These are phyloP conservation scores for Campoletis raptor DNA, from an alignment of 2,888 invertebrate species.

Conservation along the genomic window DNA sequence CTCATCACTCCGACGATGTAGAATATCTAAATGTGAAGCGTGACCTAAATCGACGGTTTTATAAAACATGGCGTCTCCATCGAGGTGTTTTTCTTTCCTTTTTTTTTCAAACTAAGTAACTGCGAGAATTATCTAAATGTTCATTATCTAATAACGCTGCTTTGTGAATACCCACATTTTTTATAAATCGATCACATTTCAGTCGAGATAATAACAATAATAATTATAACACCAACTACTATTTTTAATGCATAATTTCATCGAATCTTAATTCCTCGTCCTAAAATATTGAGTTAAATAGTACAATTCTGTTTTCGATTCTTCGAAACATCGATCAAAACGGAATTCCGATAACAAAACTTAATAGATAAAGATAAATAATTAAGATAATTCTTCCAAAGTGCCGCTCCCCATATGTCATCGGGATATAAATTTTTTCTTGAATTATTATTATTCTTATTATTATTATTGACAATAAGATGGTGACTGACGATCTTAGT, in stretches of 20 bases:
- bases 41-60: constrained; percentile 10
- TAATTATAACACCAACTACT: background rate
- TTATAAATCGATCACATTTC: background rate
- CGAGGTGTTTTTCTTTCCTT: background rate
- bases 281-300: too few species aligned
- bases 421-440: background rate
- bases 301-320: background rate
- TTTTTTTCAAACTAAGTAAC: background rate
- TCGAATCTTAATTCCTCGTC: background rate
- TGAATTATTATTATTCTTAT: background rate
- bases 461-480: background rate
- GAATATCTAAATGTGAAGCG: constrained; percentile 7
- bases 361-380: too few species aligned
- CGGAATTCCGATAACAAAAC: background rate
- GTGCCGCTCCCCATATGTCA: background rate
- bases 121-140: background rate
- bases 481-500: background rate
- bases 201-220: background rate
- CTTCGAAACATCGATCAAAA: background rate
- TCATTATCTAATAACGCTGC: background rate
- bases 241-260: background rate
- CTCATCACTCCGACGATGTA: constrained; percentile 3
- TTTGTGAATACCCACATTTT: background rate
- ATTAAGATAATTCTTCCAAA: background rate
- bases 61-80: background rate